A percentile compares a stretch with the other conserved stretches of the same genome.
Evolutionary conservation across 2,888 invertebrate genomes (phyloP).

Genomic region (Ctenicera cuprea): DNA sequence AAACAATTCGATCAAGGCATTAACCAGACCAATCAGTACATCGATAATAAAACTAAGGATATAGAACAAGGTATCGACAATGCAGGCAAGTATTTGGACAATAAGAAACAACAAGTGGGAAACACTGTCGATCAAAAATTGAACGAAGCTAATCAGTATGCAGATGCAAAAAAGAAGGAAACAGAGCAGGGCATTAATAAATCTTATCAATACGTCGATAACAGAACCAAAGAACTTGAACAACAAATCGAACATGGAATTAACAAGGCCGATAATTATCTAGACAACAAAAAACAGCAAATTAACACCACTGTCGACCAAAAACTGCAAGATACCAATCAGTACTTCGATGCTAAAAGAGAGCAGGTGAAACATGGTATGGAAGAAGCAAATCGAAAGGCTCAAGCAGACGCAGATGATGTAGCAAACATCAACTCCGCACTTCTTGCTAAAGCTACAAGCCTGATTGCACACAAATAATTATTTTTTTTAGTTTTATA

Average conservation of each 20-base stretch:
- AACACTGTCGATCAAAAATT: slow-evolving; percentile 47
- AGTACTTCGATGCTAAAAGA: slow-evolving; percentile 57
- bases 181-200: slow-evolving; percentile 43
- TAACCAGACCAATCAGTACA: slow-evolving; percentile 64
- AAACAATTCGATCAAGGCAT: slow-evolving; percentile 64
- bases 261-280: slow-evolving; percentile 47
- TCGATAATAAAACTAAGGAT: slow-evolving; percentile 56
- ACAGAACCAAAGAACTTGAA: slow-evolving; percentile 49
- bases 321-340: slow-evolving; percentile 54
- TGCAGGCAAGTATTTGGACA: slow-evolving; percentile 62
- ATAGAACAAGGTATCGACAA: slow-evolving; percentile 46
- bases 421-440: slow-evolving; percentile 53
- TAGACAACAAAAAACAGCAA: slow-evolving; percentile 57
- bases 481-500: neutral
- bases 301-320: slow-evolving; percentile 53
- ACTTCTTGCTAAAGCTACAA: slow-evolving; percentile 57
- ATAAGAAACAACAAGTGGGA: slow-evolving; percentile 58
- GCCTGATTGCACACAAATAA: slow-evolving; percentile 55
- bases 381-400: slow-evolving; percentile 57
- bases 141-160: slow-evolving; percentile 49
- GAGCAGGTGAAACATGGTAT: slow-evolving; percentile 58
- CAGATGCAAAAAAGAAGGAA: slow-evolving; percentile 45
- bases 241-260: slow-evolving; percentile 43
- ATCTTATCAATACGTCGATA: slow-evolving; percentile 50
- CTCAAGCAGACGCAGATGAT: slow-evolving; percentile 55